Evolutionary conservation across 2,113 vertebrate species (phyloP).

Genomic region (Oceanodroma tethys): DNA sequence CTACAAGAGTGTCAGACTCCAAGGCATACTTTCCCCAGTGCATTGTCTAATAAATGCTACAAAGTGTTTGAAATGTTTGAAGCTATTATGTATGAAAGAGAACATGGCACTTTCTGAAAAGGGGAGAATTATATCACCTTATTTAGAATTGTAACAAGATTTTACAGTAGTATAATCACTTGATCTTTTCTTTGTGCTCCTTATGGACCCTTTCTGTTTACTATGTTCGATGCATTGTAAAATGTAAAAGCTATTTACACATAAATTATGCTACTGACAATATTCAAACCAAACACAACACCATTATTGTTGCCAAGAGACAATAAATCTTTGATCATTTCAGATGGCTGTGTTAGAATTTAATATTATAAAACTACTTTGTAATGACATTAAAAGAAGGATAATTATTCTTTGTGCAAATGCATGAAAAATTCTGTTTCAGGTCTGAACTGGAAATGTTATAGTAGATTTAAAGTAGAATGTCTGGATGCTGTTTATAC

Average conservation of each 20-base stretch:
- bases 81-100: neutral
- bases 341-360: neutral
- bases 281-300: neutral
- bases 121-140: neutral
- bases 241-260: slow-evolving; percentile 31
- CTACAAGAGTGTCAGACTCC: neutral
- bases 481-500: neutral
- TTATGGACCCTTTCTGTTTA: neutral
- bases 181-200: neutral
- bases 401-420: neutral
- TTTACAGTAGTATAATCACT: neutral
- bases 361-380: neutral
- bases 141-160: neutral
- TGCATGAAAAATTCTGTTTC: neutral
- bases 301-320: neutral
- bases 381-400: neutral
- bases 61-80: neutral
- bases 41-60: neutral
- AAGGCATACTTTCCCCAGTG: neutral
- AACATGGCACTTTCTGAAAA: neutral
- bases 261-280: neutral
- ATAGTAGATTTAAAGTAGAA: neutral
- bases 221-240: neutral
- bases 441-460: neutral
- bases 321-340: neutral